Percentiles rank a stretch among this genome's conserved stretches.
Evolutionary conservation across 2,888 invertebrate genomes (phyloP).

Genomic region (Spodoptera littoralis): DNA sequence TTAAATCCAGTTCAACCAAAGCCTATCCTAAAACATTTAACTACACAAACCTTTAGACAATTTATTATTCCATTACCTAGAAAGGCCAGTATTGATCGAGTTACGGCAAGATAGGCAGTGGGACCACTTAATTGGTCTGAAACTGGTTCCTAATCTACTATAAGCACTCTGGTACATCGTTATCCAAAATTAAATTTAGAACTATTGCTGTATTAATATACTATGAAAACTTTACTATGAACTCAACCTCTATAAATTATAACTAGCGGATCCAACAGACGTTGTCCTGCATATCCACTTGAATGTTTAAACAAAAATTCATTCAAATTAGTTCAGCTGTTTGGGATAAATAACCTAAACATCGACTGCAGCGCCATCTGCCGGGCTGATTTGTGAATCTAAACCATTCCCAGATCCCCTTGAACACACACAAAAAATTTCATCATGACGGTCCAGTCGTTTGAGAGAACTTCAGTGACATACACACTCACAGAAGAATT

Average conservation of each 20-base stretch:
- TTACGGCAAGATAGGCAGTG: conserved; percentile 19
- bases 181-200: conserved; percentile 49
- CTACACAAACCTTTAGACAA: conserved; percentile 32
- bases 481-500: too few species aligned
- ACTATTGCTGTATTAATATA: conserved; percentile 36
- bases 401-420: too few species aligned
- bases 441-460: too few species aligned
- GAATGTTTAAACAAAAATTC: too few species aligned
- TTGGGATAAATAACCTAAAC: too few species aligned
- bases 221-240: conserved; percentile 4
- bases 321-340: too few species aligned
- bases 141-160: conserved; percentile 42
- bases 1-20: not conserved
- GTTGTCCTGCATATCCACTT: too few species aligned
- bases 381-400: too few species aligned
- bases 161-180: conserved; percentile 19
- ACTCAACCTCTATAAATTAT: too few species aligned
- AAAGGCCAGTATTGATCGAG: conserved; percentile 34
- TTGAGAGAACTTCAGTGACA: too few species aligned
- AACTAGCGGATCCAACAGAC: conserved; percentile 9
- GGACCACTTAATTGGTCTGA: conserved; percentile 33
- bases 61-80: conserved; percentile 43
- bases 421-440: too few species aligned
- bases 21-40: not conserved
- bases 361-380: too few species aligned